Conservation (phyloP, 2,113 vertebrate species). For the Gallinago media region DNA sequence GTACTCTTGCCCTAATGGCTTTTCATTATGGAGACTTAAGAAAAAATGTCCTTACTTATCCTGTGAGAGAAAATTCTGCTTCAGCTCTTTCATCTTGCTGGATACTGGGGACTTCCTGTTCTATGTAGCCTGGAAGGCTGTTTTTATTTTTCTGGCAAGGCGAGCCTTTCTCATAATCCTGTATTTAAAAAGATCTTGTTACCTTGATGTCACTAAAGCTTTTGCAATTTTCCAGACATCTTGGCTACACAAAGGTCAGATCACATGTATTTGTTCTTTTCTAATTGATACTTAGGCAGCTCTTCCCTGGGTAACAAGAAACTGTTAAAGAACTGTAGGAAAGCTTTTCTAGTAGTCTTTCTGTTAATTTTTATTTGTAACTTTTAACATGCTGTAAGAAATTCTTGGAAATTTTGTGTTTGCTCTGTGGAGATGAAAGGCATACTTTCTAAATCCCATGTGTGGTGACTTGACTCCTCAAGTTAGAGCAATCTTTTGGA, state of each 20-base stretch:
- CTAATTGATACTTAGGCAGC: background rate
- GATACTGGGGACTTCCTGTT: background rate
- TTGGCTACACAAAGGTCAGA: background rate
- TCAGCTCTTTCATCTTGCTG: background rate
- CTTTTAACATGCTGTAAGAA: background rate
- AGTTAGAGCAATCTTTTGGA: background rate
- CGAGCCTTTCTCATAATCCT: background rate
- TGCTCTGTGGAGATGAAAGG: background rate
- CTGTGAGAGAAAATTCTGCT: background rate
- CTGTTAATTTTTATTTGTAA: background rate
- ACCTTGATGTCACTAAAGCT: background rate
- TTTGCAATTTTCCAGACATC: background rate
- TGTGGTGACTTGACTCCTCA: slow-evolving; percentile 11
- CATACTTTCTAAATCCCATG: background rate
- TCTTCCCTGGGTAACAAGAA: background rate
- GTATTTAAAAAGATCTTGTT: background rate
- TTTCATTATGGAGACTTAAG: background rate
- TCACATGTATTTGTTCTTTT: background rate
- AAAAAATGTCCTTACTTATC: background rate
- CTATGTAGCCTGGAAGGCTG: background rate
- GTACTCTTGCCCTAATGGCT: background rate
- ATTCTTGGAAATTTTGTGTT: background rate
- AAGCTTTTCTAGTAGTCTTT: background rate
- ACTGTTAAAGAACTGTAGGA: background rate
- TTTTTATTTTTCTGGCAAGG: background rate